Conservation (phyloP, 2,113 vertebrate species). For the Microcebus murinus region DNA sequence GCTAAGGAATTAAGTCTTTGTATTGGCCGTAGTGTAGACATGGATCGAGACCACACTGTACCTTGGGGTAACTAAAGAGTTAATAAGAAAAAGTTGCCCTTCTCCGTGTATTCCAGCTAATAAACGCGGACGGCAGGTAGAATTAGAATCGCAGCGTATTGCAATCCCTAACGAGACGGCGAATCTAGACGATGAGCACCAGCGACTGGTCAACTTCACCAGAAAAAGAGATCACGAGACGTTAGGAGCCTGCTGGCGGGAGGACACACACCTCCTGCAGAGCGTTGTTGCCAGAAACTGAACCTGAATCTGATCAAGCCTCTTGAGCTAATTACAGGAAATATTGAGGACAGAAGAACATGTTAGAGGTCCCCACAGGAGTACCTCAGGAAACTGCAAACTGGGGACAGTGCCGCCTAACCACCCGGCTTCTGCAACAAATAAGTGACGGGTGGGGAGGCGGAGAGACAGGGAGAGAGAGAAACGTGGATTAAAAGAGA, state of each 20-base stretch:
- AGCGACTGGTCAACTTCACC: neutral
- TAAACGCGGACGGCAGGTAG: neutral
- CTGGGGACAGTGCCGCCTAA: neutral
- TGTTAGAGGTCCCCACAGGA: neutral
- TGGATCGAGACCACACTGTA: neutral
- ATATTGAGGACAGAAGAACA: neutral
- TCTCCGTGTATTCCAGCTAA: neutral
- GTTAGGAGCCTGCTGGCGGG: neutral
- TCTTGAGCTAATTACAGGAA: conserved; percentile 23
- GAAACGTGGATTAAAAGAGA: neutral
- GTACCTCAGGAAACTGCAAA: neutral
- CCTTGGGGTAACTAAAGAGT: neutral
- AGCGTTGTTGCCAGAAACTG: neutral
- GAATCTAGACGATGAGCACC: neutral
- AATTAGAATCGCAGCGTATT: neutral
- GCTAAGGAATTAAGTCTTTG: neutral
- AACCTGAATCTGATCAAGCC: neutral
- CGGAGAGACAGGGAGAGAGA: neutral
- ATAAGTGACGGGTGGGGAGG: neutral
- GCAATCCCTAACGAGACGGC: neutral
- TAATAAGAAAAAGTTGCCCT: neutral
- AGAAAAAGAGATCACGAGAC: neutral
- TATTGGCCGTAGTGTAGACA: rapidly evolving
- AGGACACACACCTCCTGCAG: neutral
- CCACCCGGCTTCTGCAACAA: neutral